A percentile compares a stretch with the other conserved stretches of the same genome.
Evolutionary conservation across 2,888 invertebrate genomes (phyloP).

Genomic region (Kuschelorhynchus macadamiae): DNA sequence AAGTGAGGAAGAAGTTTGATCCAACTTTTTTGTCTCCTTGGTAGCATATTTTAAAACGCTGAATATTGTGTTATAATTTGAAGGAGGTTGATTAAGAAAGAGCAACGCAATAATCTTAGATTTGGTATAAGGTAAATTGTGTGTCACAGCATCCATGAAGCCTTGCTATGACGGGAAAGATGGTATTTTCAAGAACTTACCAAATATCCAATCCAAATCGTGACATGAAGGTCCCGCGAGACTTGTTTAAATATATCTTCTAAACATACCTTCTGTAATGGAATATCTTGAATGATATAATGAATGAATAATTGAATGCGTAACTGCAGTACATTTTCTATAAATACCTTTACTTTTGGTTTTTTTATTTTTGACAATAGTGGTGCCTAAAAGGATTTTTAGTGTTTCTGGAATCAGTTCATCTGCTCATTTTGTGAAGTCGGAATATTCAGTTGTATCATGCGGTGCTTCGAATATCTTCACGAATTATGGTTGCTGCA

Average conservation of each 20-base stretch:
- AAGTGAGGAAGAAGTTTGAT: background rate
- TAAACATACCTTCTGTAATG: background rate
- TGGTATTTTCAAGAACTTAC: background rate
- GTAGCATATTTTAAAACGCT: background rate
- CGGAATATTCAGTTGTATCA: too few species aligned
- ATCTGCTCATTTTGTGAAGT: too few species aligned
- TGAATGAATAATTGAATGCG: too few species aligned
- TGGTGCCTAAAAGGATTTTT: too few species aligned
- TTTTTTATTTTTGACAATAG: background rate
- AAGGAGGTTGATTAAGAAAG: background rate
- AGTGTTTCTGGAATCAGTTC: too few species aligned
- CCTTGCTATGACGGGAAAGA: background rate
- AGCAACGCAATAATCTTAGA: background rate
- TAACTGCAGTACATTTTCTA: too few species aligned
- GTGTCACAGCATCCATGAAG: background rate
- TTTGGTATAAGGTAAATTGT: background rate
- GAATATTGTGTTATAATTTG: background rate
- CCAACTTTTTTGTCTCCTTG: background rate
- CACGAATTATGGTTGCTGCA: conserved; percentile 7
- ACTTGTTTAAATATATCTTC: background rate
- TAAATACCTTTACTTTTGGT: background rate
- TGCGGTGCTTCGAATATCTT: too few species aligned
- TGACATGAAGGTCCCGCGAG: background rate
- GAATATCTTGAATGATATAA: background rate
- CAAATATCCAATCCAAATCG: background rate